Conservation (phyloP, 1,140 invertebrate genomes). For the Drosophila tristis region DNA sequence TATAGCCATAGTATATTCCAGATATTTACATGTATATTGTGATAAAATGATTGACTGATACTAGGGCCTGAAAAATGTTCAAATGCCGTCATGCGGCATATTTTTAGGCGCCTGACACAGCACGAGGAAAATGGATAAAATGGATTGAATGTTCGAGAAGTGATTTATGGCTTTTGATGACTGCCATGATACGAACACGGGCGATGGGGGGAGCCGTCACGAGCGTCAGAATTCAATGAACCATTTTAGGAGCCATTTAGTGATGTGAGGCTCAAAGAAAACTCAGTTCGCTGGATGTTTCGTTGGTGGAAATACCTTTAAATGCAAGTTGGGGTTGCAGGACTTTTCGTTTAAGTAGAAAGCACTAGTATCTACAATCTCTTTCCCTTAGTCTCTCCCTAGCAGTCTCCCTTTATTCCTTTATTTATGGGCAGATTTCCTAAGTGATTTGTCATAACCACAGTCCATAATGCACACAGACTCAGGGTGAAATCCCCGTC, state of each 20-base stretch:
- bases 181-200: too few relatives aligned
- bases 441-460: slow-evolving; percentile 3
- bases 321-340: too few relatives aligned
- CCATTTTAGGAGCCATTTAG: too few relatives aligned
- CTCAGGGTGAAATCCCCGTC: slow-evolving; percentile 11
- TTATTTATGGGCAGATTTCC: slow-evolving; percentile 8
- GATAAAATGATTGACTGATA: slow-evolving; percentile 8
- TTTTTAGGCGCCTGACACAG: slow-evolving; percentile 2
- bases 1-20: background rate
- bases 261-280: too few relatives aligned
- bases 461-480: slow-evolving; percentile 15
- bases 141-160: background rate
- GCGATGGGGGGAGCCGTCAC: too few relatives aligned
- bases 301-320: too few relatives aligned
- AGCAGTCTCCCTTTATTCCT: background rate
- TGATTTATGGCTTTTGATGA: slow-evolving; percentile 5
- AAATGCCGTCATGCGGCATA: slow-evolving; percentile 4
- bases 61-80: slow-evolving; percentile 1
- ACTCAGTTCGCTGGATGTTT: too few relatives aligned
- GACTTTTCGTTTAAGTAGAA: too few relatives aligned
- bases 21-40: background rate
- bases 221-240: too few relatives aligned
- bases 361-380: too few relatives aligned
- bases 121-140: background rate
- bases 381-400: too few relatives aligned